phyloP scores from a whole-genome alignment of 2,888 invertebrate species.

The Brenthis hecate region DNA sequence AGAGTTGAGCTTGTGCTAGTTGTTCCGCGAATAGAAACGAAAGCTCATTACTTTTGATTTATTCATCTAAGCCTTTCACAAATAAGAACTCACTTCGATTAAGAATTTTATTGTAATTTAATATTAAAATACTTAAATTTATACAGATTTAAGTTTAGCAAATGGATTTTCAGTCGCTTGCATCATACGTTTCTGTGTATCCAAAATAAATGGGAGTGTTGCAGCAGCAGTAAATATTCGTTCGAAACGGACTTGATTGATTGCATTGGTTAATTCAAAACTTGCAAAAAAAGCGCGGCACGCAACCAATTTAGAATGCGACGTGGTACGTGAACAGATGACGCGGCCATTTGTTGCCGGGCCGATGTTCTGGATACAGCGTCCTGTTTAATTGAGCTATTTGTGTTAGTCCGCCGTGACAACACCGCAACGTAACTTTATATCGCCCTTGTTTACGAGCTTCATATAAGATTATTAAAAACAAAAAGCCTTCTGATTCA shows the following conservation, averaged over 20 bases:
- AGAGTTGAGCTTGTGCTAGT: conserved; percentile 50
- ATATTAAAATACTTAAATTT: background rate
- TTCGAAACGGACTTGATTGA: conserved; percentile 51
- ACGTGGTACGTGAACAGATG: conserved; percentile 64
- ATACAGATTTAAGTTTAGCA: conserved; percentile 16
- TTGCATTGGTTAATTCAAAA: conserved; percentile 52
- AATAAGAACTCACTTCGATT: background rate
- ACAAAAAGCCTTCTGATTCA: background rate
- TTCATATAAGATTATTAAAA: conserved; percentile 23
- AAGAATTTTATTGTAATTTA: background rate
- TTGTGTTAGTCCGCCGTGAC: conserved; percentile 68
- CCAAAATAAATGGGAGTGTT: conserved; percentile 33
- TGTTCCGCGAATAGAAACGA: conserved; percentile 56
- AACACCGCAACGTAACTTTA: conserved; percentile 60
- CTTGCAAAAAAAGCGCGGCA: conserved; percentile 55
- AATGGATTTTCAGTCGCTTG: conserved; percentile 26
- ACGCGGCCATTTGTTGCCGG: conserved; percentile 57
- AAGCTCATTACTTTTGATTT: conserved; percentile 65
- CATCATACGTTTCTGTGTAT: conserved; percentile 29
- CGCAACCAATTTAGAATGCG: conserved; percentile 70
- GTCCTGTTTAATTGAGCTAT: conserved; percentile 74
- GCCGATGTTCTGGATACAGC: conserved; percentile 54
- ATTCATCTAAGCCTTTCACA: conserved; percentile 42
- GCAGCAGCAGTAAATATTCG: conserved; percentile 38
- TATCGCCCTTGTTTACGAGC: conserved; percentile 52